Conservation (phyloP, 2,888 invertebrate genomes). For the Ophion ventricosus region DNA sequence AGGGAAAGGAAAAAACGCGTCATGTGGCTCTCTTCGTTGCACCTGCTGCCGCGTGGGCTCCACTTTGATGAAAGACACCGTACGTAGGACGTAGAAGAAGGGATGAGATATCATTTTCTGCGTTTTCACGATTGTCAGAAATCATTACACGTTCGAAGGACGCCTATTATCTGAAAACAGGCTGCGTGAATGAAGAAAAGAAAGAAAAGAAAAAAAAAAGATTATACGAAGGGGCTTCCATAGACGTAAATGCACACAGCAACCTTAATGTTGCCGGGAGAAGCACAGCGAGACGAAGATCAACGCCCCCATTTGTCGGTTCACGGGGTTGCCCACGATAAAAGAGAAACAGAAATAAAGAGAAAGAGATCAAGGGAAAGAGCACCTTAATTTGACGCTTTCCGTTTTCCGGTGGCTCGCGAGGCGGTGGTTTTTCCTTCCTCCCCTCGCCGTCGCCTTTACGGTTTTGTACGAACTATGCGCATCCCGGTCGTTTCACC, state of each 20-base stretch:
- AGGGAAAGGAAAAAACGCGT: constrained; percentile 27
- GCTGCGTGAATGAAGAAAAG: constrained; percentile 61
- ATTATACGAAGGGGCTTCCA: constrained; percentile 41
- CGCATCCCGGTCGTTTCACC: constrained; percentile 50
- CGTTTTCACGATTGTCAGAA: constrained; percentile 68
- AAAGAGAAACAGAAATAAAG: constrained; percentile 24
- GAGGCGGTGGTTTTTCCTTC: constrained; percentile 67
- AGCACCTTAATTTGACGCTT: constrained; percentile 70
- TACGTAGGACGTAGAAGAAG: neutral
- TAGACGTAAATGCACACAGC: neutral
- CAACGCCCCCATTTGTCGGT: constrained; percentile 65
- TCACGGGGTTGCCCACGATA: constrained; percentile 45
- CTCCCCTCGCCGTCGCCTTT: too few relatives aligned
- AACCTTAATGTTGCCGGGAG: constrained; percentile 45
- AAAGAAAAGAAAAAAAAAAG: too few relatives aligned
- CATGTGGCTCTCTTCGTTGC: constrained; percentile 61
- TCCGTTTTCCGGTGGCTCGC: constrained; percentile 69
- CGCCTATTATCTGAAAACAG: constrained; percentile 58
- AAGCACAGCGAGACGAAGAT: constrained; percentile 65
- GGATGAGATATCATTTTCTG: constrained; percentile 59
- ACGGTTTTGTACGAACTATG: constrained; percentile 22
- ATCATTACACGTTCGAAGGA: constrained; percentile 64
- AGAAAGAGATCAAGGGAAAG: constrained; percentile 28
- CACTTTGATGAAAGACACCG: constrained; percentile 36
- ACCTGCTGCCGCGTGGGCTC: constrained; percentile 43